A percentile compares a stretch with the other conserved stretches of the same genome.
phyloP scores from a whole-genome alignment of 64 coral and sea anemone genomes.

The Hydrozoanthus tunicans region DNA sequence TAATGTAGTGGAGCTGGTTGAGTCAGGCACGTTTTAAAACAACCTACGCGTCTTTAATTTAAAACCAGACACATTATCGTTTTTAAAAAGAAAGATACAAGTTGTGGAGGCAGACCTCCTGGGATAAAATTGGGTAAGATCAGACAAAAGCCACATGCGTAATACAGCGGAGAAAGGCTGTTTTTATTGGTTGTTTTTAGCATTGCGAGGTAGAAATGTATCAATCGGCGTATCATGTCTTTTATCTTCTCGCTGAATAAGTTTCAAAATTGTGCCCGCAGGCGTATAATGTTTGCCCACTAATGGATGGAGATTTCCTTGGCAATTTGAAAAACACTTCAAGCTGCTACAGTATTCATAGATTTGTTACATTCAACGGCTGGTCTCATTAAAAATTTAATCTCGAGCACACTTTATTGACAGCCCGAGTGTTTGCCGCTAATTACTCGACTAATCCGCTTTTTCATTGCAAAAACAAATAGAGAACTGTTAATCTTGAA shows the following conservation, averaged over 20 bases:
- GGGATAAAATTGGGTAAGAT: no score
- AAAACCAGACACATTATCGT: no score
- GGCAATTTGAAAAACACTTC: neutral
- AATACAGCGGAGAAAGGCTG: no score
- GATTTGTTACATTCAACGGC: neutral
- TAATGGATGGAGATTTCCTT: neutral
- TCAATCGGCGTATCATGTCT: neutral
- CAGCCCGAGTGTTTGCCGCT: neutral
- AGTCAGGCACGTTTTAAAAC: no score
- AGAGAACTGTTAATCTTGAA: neutral
- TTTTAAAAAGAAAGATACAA: no score
- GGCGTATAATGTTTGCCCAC: neutral
- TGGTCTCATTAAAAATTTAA: conserved; percentile 28
- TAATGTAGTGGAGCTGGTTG: no score
- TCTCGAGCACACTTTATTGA: neutral
- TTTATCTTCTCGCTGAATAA: neutral
- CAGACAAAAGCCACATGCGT: no score
- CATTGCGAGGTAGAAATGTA: no score
- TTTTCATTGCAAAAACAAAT: neutral
- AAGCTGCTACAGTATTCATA: neutral
- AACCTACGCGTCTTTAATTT: no score
- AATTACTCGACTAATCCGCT: neutral
- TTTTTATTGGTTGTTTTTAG: no score
- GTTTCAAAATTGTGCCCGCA: neutral
- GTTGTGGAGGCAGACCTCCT: no score